Evolutionary conservation across 2,113 vertebrate species (phyloP), one percentile per base, ranked within the genome.

Genomic region (Phoenicopterus ruber): DNA sequence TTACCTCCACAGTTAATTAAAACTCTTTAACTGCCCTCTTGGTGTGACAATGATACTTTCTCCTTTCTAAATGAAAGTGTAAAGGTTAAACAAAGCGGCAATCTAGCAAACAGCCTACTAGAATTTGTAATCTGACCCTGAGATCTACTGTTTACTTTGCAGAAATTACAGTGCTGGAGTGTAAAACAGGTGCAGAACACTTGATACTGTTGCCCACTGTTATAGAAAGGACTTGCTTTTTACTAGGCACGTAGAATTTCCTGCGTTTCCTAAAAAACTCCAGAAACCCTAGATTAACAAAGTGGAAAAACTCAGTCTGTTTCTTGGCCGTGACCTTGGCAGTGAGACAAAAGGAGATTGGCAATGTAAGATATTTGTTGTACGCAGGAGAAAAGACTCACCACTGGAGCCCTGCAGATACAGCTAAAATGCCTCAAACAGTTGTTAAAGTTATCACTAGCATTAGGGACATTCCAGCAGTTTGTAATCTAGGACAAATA

Each of bases 111-210:
- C 86, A 94, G 82, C 76, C 94, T 94, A 86, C 94, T 94, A 95
- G 80, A 86, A 96, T 92, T 95, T 97, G 97, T 97, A 97, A 97
- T 93, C 93, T 92, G 61, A 97, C 86, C 66, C 92, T 78, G 71
- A 93, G 91, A 97, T 95, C 93, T 97, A 46, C 83, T 97, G 88
- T 97, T 97, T 97, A 91, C 95, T 94, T 94, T 93, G 81, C 90
- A 96, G 97, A 97, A 96, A 95, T 96, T 90, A 92, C 80, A 86
- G 86, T 88, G 46, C n/a, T 95, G 65, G 79, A 76, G 70, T 77
- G 88, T 97, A 96, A 95, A 96, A 95, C 86, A 97, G 90, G 76
- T 97, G 76, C 86, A 94, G 86, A 96, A 91, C 71, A 97, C 83
- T 97, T 93, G 91, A 97, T 97, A 96, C 49, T 83, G 10, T 70